A percentile compares a stretch with the other conserved stretches of the same genome.
phyloP scores from a whole-genome alignment of 2,888 invertebrate species.

The Chamaedrilus cognettii region DNA sequence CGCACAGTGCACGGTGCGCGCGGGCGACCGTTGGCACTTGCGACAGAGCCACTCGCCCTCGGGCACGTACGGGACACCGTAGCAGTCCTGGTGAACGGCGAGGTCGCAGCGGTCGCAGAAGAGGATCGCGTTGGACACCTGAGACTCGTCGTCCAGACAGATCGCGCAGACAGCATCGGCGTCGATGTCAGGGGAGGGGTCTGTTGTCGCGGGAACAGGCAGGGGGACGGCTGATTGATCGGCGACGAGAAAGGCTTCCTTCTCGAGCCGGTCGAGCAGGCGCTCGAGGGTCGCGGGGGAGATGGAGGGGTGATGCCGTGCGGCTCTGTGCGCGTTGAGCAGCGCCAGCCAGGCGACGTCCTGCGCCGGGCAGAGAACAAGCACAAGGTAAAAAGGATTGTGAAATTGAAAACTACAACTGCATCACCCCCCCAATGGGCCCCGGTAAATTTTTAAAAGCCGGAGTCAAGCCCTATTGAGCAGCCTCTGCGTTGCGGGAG shows the following conservation, averaged over 20 bases:
- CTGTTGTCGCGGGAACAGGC: too few species aligned
- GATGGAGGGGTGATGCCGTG: constrained; percentile 69
- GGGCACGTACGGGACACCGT: constrained; percentile 95
- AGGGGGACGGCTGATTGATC: too few species aligned
- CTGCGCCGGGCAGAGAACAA: constrained; percentile 50
- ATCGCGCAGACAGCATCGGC: constrained; percentile 99
- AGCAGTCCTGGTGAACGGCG: constrained; percentile 88
- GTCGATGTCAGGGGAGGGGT: constrained; percentile 65
- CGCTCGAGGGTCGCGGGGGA: constrained; percentile 87
- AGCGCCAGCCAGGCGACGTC: constrained; percentile 92
- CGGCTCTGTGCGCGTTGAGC: constrained; percentile 79
- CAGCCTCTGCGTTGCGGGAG: background rate
- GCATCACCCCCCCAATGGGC: background rate
- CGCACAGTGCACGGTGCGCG: constrained; percentile 76
- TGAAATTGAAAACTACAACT: background rate
- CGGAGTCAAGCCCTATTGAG: too few species aligned
- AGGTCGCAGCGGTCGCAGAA: constrained; percentile 99
- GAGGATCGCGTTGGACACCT: constrained; percentile 97
- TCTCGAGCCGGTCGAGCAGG: constrained; percentile 95
- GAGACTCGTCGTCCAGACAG: constrained; percentile 98
- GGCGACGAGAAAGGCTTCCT: constrained; percentile 63
- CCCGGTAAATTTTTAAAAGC: too few species aligned
- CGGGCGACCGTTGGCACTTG: constrained; percentile 95
- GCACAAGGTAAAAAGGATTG: background rate
- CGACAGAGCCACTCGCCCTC: constrained; percentile 93